A percentile compares a stretch with the other conserved stretches of the same genome.
Evolutionary conservation across 2,113 vertebrate species (phyloP).

Genomic region (Heptranchias perlo): DNA sequence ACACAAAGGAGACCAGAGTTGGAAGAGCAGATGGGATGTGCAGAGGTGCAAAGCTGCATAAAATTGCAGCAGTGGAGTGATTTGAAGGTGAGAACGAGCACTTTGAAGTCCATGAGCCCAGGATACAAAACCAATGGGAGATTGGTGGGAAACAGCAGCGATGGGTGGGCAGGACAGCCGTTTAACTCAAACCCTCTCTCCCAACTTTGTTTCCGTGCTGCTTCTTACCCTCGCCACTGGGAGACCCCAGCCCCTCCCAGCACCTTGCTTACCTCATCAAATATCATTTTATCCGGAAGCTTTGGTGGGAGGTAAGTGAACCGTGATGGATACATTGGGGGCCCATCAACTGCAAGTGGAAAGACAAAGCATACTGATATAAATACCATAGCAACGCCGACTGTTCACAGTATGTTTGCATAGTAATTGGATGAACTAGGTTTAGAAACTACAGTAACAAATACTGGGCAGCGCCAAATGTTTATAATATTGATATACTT

Average conservation of each 20-base stretch:
- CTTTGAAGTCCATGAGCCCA: no score
- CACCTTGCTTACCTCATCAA: slow-evolving; percentile 74
- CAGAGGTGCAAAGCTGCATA: no score
- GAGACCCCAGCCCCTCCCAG: neutral
- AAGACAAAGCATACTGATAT: neutral
- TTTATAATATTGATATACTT: neutral
- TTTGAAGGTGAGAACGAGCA: no score
- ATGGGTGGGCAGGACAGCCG: neutral
- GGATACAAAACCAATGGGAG: neutral
- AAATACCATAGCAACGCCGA: neutral
- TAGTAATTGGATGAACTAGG: neutral
- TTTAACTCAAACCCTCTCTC: neutral
- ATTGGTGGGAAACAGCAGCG: neutral
- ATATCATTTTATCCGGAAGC: slow-evolving; percentile 78
- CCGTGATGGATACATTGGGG: slow-evolving; percentile 72
- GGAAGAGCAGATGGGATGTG: neutral
- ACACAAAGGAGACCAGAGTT: neutral
- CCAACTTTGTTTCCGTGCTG: neutral
- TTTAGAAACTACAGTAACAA: neutral
- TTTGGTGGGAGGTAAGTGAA: slow-evolving; percentile 68
- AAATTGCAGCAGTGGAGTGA: neutral
- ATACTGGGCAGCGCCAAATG: no score
- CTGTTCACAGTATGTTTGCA: neutral
- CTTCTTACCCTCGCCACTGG: neutral
- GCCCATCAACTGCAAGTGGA: slow-evolving; percentile 70